Evolutionary conservation across 2,888 invertebrate genomes (phyloP).

Genomic region (Polymixis flavicincta): DNA sequence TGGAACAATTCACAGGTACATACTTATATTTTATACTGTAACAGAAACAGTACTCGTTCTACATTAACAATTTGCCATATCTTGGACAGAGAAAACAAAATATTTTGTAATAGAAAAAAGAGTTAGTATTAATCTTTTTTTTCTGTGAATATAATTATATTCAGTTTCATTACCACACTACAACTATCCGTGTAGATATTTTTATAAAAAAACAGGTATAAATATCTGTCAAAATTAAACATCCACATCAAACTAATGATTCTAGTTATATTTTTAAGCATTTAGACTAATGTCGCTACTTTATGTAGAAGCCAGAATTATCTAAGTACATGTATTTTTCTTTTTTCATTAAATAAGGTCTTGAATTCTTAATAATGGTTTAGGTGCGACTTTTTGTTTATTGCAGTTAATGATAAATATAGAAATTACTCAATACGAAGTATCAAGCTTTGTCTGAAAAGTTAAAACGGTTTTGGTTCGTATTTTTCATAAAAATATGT

Average conservation of each 20-base stretch:
- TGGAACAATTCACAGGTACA: not conserved
- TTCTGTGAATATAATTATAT: not conserved
- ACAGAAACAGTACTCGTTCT: not conserved
- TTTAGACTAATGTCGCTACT: not conserved
- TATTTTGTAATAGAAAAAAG: not conserved
- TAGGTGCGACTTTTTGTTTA: slow-evolving; percentile 31
- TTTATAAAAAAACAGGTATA: not conserved
- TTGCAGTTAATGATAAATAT: slow-evolving; percentile 40
- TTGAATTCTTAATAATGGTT: slow-evolving; percentile 1
- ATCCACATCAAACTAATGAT: not conserved
- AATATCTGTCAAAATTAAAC: not conserved
- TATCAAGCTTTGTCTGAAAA: not conserved
- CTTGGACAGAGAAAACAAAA: not conserved
- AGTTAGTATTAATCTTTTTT: not conserved
- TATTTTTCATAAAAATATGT: not conserved
- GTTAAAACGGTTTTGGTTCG: not conserved
- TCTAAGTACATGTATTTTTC: not conserved
- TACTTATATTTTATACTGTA: not conserved
- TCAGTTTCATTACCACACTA: not conserved
- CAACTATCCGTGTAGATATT: not conserved
- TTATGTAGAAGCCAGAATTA: not conserved
- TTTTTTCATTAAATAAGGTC: slow-evolving; percentile 13
- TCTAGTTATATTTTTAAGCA: not conserved
- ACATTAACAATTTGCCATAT: not conserved
- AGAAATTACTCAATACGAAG: not conserved